Evolutionary conservation across 2,888 invertebrate genomes (phyloP).

Genomic region (Alcis repandata): DNA sequence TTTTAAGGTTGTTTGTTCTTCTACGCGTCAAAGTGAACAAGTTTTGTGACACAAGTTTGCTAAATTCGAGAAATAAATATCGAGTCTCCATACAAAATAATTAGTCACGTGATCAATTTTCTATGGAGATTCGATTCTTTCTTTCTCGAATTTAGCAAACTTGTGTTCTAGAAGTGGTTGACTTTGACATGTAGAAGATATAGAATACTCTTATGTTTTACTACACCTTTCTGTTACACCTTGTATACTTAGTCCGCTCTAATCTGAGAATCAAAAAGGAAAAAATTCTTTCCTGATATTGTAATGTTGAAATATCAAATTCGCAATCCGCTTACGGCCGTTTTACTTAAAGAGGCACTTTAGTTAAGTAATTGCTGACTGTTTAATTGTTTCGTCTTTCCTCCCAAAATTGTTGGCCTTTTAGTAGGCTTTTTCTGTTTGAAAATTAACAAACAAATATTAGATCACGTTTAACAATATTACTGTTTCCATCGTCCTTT

Average conservation of each 20-base stretch:
- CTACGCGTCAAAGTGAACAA: too few species aligned
- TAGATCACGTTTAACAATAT: neutral
- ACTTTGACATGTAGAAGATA: too few species aligned
- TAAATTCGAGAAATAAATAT: too few species aligned
- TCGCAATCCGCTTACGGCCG: slow-evolving; percentile 35
- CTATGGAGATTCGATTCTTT: too few species aligned
- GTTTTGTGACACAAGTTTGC: too few species aligned
- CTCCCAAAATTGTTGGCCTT: slow-evolving; percentile 11
- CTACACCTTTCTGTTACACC: too few species aligned
- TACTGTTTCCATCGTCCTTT: neutral
- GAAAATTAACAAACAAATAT: neutral
- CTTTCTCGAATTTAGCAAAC: too few species aligned
- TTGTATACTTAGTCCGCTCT: neutral
- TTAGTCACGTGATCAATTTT: too few species aligned
- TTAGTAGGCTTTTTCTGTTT: neutral
- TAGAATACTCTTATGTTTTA: too few species aligned
- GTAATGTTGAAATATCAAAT: slow-evolving; percentile 33
- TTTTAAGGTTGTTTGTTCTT: too few species aligned
- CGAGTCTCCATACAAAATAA: too few species aligned
- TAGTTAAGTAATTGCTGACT: slow-evolving; percentile 35
- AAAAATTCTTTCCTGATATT: slow-evolving; percentile 12
- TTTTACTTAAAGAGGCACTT: slow-evolving; percentile 37
- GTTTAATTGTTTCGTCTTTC: slow-evolving; percentile 26
- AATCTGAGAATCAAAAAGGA: neutral
- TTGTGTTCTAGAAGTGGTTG: too few species aligned